phyloP scores from a whole-genome alignment of 1,140 invertebrate genomes.

The Apis dorsata region DNA sequence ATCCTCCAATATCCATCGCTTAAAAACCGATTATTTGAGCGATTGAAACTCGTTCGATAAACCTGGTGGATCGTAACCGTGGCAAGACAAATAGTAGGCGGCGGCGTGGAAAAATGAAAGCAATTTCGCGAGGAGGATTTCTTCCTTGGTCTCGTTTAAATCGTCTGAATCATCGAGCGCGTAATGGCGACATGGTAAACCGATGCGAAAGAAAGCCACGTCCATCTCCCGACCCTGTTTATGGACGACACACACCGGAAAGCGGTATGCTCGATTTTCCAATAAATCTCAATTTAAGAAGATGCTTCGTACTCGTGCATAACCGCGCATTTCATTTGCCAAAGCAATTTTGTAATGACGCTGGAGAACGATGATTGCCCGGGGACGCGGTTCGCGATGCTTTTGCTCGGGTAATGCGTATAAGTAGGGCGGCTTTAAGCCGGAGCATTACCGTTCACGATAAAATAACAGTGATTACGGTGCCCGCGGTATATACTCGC shows the following conservation, averaged over 20 bases:
- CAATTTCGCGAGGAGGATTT: slow-evolving; percentile 1
- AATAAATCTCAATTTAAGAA: slow-evolving; percentile 71
- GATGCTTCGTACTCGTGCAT: slow-evolving; percentile 33
- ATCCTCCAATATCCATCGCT: background rate
- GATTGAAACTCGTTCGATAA: background rate
- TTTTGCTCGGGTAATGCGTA: slow-evolving; percentile 72
- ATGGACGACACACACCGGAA: slow-evolving; percentile 24
- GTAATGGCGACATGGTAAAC: slow-evolving; percentile 33
- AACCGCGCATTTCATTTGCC: slow-evolving; percentile 75
- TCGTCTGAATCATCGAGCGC: background rate
- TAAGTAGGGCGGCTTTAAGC: slow-evolving; percentile 75
- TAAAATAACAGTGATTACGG: slow-evolving; percentile 77
- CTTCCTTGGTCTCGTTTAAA: slow-evolving; percentile 4
- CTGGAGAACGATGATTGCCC: slow-evolving; percentile 73
- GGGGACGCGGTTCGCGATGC: slow-evolving; percentile 53
- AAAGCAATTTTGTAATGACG: slow-evolving; percentile 76
- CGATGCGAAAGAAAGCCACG: slow-evolving; percentile 29
- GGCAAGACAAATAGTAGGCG: background rate
- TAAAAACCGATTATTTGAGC: background rate
- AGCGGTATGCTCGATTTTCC: slow-evolving; percentile 62
- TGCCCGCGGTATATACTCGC: slow-evolving; percentile 67
- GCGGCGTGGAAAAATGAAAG: slow-evolving; percentile 3
- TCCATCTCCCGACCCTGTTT: slow-evolving; percentile 3
- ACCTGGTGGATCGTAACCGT: background rate
- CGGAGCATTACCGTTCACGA: slow-evolving; percentile 76